Evolutionary conservation across 1,140 invertebrate genomes (phyloP), one percentile per base, ranked within the genome.

Genomic region (Onthophagus taurus): DNA sequence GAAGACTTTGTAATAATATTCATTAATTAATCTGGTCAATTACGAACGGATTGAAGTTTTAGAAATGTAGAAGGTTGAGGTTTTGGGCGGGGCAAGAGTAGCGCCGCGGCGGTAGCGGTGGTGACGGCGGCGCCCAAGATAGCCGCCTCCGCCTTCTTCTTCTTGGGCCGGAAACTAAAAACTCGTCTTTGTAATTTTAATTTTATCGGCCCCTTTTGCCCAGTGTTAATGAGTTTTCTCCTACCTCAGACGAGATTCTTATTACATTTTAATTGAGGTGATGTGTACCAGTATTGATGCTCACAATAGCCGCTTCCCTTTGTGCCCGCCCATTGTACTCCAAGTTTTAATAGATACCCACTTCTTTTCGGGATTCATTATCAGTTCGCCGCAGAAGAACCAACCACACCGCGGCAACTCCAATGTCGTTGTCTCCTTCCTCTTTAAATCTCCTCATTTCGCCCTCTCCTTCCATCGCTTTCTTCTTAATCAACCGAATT

Each of bases 211-310:
- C 49, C 50, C 54, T 57, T 54, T 58, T 48, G 54, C 53, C 41
- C 49, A 48, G 55, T 60, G 56, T 60, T 60, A 60, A 60, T 60
- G 58, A 60, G 58, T 60, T 59, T 58, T 49, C 48, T n/a, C n/a
- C n/a, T 58, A 59, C 52, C 51, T 51, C 52, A 52, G 52, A 51
- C 43, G 48, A 54, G 56, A 57, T 59, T 61, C 57, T 60, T 61
- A 61, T 60, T 62, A 62, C 58, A 52, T 63, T 61, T 63, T 63
- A 63, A 63, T 63, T 63, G 60, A 63, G 57, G 52, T 57, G 57
- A 61, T 56, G 58, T 59, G 58, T 61, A 58, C 53, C n/a, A 47
- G 51, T 58, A 60, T 60, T 58, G 57, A 58, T 53, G 57, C 51
- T 47, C 51, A 62, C 58, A 60, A 60, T 60, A 54, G 52, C 45